Evolutionary conservation across 2,113 vertebrate genomes (phyloP).

Genomic region (Aramus guarauna): DNA sequence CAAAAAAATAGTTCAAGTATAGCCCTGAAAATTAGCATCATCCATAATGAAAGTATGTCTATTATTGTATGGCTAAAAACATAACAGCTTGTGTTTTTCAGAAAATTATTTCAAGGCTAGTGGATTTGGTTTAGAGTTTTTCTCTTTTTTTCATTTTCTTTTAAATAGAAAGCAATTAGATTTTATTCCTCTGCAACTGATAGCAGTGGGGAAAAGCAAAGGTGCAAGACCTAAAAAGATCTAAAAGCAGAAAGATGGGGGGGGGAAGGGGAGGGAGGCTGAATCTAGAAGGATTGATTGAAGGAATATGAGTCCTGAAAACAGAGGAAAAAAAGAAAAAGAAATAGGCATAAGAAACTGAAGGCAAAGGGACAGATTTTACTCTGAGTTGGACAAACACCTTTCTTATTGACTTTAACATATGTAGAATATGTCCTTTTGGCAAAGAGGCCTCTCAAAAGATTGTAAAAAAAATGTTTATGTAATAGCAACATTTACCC

Average conservation of each 20-base stretch:
- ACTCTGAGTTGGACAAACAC: neutral
- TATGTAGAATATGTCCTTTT: neutral
- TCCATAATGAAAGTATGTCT: neutral
- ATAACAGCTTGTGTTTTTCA: neutral
- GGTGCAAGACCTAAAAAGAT: neutral
- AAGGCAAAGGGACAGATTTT: neutral
- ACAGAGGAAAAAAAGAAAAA: neutral
- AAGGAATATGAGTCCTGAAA: neutral
- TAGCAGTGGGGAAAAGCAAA: neutral
- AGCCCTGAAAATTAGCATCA: neutral
- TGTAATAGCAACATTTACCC: neutral
- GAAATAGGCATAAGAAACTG: neutral
- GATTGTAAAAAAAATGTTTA: neutral
- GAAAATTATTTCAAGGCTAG: neutral
- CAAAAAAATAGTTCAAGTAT: conserved; percentile 18
- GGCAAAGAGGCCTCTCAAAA: neutral
- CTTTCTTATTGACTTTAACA: neutral
- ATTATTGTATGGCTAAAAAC: neutral
- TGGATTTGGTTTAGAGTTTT: neutral
- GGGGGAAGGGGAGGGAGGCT: neutral
- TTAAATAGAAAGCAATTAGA: neutral
- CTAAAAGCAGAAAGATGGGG: neutral
- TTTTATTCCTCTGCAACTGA: neutral
- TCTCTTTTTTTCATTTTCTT: neutral
- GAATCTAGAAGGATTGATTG: neutral